A percentile compares a stretch with the other conserved stretches of the same genome.
These are phyloP conservation scores for Dinothrombium tinctorium DNA, from an alignment of 1,140 invertebrate species.

Conservation along the genomic window DNA sequence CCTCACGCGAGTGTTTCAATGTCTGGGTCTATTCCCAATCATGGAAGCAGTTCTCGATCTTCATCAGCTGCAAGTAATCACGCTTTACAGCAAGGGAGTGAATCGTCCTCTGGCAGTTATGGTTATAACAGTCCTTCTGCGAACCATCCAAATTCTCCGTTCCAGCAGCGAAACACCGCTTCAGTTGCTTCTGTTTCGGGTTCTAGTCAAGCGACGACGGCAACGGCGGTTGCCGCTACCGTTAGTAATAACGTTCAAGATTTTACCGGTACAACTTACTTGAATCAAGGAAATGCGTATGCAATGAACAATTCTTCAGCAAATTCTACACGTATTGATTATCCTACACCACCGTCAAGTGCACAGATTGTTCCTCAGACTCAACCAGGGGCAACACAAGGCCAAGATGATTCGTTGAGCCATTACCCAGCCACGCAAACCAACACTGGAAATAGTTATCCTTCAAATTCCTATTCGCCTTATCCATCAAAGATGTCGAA, in stretches of 20 bases:
- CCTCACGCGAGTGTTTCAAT: background rate
- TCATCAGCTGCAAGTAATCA: conserved; percentile 10
- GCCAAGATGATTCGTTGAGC: conserved; percentile 2
- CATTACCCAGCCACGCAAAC: background rate
- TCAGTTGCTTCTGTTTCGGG: background rate
- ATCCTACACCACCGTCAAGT: conserved; percentile 12
- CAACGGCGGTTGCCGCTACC: background rate
- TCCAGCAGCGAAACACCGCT: background rate
- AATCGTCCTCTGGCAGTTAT: conserved; percentile 9
- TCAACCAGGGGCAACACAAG: background rate
- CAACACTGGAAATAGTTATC: background rate
- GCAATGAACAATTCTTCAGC: conserved; percentile 6
- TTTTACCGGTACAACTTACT: background rate
- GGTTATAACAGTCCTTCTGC: conserved; percentile 6
- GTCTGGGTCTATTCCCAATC: background rate
- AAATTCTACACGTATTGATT: conserved; percentile 4
- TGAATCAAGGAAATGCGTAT: conserved; percentile 3
- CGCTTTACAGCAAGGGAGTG: conserved; percentile 1
- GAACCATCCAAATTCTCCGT: conserved; percentile 7
- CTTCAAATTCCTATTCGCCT: background rate
- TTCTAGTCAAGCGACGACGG: background rate
- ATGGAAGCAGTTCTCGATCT: conserved; percentile 4
- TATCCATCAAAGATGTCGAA: background rate
- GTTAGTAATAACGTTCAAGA: background rate
- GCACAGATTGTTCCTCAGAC: background rate